Conservation (phyloP, 2,888 invertebrate species). For the Himalopsyche japonica region DNA sequence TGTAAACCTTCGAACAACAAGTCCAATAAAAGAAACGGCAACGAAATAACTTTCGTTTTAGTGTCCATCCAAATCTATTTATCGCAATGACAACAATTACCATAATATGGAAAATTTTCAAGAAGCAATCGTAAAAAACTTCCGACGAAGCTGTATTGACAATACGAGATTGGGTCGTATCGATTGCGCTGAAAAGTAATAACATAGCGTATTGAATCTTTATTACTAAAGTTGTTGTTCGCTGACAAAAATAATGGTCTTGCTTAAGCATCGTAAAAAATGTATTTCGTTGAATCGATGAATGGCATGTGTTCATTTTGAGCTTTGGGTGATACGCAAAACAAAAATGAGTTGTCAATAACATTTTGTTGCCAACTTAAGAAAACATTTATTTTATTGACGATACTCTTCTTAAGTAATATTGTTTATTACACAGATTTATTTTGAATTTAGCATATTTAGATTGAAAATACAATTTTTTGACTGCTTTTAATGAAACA, state of each 20-base stretch:
- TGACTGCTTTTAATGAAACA: no score
- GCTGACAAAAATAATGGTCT: neutral
- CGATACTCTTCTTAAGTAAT: no score
- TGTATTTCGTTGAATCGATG: neutral
- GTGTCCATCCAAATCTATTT: no score
- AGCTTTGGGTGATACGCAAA: neutral
- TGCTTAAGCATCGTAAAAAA: neutral
- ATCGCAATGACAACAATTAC: neutral
- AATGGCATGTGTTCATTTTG: neutral
- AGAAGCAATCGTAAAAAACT: neutral
- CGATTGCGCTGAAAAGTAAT: neutral
- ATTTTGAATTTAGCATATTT: no score
- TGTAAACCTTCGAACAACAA: no score
- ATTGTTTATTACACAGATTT: no score
- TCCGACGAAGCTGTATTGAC: neutral
- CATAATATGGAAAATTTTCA: neutral
- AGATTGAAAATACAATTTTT: no score
- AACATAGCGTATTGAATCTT: neutral
- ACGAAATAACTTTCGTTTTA: no score
- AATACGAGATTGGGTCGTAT: neutral
- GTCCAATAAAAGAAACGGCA: no score
- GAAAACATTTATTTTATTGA: neutral
- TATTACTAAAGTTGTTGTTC: neutral
- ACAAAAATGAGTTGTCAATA: neutral
- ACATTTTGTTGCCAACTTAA: neutral